Conservation (phyloP, 2,797 vertebrate genomes). For the Pantherophis vulpinus region DNA sequence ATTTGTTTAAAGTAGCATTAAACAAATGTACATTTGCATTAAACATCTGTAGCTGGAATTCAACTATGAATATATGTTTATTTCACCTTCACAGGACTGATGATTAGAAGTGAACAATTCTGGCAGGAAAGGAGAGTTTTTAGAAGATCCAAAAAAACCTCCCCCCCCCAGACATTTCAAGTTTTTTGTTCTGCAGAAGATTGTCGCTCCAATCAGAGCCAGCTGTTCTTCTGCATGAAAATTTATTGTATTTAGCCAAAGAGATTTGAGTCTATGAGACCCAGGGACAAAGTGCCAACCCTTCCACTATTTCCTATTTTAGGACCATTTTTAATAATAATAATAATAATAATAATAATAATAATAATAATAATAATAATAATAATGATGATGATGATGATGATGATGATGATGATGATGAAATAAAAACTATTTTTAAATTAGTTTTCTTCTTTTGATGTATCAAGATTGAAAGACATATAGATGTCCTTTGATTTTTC, state of each 20-base stretch:
- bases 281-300: too few relatives aligned
- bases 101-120: neutral
- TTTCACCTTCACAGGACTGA: neutral
- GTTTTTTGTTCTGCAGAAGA: neutral
- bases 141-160: neutral
- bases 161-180: neutral
- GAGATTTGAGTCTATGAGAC: too few relatives aligned
- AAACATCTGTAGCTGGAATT: neutral
- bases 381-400: too few relatives aligned
- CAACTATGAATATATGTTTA: neutral
- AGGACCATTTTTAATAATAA: neutral
- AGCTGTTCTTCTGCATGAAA: neutral
- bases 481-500: neutral
- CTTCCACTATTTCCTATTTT: neutral
- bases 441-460: neutral
- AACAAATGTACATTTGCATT: constrained; percentile 1
- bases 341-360: too few relatives aligned
- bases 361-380: too few relatives aligned
- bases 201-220: neutral
- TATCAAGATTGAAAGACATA: neutral
- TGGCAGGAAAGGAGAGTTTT: neutral
- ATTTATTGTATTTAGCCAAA: neutral
- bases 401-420: too few relatives aligned
- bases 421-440: neutral
- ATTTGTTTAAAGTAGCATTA: constrained; percentile 12